Evolutionary conservation across 2,113 vertebrate genomes (phyloP), one percentile per base, ranked within the genome.

Genomic region (Euleptes europaea): DNA sequence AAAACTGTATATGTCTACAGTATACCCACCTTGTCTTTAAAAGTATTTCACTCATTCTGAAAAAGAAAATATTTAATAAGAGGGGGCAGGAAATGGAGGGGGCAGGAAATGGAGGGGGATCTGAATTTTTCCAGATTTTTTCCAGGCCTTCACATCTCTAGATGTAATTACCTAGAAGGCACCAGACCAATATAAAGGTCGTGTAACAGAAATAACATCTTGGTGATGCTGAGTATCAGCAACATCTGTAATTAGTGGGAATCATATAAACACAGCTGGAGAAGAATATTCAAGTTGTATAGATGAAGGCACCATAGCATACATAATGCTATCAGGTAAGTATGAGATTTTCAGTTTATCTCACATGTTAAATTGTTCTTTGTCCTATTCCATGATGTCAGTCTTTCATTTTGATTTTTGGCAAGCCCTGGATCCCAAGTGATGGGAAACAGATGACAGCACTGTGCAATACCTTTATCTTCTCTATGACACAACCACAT

Each of bases 261-360:
- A 88, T 87, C 85, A 92, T 88, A 87, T 90, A 91, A 91, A 88
- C 93, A 88, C 92, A 93, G 91, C 92, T 94, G 93, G 92, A 87
- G 80, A 72, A 78, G 87, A 63, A 75, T 63, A 54, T 73, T 73
- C 83, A 35, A 47, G 82, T 73, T 90, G 42, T 69, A 82, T 26
- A 6, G 71, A 5, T 54, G 79, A 84, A 69, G 11, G 71, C 3
- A 14, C 0, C 38, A 49, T 42, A 44, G 44, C 83, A 94, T 90
- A 92, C 42, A 70, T 40, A 23, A 73, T 91, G 74, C 83, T 77
- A 35, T 77, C 28, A 51, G 26, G 57, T 31, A 76, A 89, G 77
- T 38, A 2, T 9, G 3, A 5, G 3, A 6, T 73, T 90, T 84
- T 51, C 75, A 83, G 57, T 88, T 17, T 66, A 44, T 88, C 75